Base-by-base conservation (phyloP, 2,888 invertebrate genomes). In the Frankliniella fusca region DNA sequence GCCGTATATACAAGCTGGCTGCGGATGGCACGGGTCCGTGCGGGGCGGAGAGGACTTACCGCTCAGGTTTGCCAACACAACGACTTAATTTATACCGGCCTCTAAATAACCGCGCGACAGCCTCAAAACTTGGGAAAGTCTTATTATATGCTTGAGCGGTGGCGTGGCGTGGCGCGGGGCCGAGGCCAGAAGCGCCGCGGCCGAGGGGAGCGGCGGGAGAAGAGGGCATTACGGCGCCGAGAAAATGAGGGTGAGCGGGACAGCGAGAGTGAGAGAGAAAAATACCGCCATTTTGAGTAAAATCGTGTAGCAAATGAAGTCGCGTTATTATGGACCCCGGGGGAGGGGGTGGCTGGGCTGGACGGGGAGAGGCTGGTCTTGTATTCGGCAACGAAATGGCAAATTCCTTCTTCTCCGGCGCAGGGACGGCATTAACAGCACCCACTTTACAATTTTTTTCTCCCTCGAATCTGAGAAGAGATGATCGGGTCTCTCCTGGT, bases 261-360 rank as follows among this genome's bases (percentile, higher is more conserved):
- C n/a, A 23, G 23, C 27, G 27, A 76, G 27, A 27, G 27, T 27
- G 23, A 27, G 27, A 76, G 70, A 76, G 23, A n/a, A 23, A 9
- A 23, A n/a, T 23, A 11, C 27, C 70, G 70, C 70, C 70, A 76
- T 76, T 76, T 76, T 76, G 70, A 76, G 70, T 10, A 76, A 76
- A 76, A 76, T 76, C 70, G 70, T 76, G 70, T 76, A 76, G 70
- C 70, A 76, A 76, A 76, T 76, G 70, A 76, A 76, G 70, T 76
- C 70, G 27, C 70, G 70, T 76, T 76, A 76, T 76, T 76, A 27
- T 76, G 70, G 61, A 38, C 61, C 18, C 61, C 20, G n/a, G 61
- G 18, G 61, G 61, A 11, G 61, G 61, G 15, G 20, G 61, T 38
- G 15, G 54, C 54, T 8, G 54, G 54, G 61, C 20, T 7, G 61